Base-by-base conservation (phyloP, 2,888 invertebrate species). In the Eupithecia subumbrata region DNA sequence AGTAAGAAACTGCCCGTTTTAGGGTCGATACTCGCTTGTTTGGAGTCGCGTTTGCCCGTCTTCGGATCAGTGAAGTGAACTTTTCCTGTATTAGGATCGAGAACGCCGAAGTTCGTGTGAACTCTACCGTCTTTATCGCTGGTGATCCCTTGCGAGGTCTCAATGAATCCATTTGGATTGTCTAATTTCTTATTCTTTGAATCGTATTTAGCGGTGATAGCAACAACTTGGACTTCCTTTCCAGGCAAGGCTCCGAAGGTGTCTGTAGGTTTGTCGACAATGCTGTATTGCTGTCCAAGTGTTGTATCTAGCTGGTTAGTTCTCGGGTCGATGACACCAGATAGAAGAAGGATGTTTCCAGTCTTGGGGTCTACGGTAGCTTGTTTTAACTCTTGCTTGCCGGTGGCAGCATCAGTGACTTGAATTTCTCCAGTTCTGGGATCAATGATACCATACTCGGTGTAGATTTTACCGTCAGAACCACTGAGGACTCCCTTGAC, bases 111-210 rank as follows among this genome's bases (percentile, higher is more conserved):
- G 95, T 97, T 90, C 84, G 96, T 84, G 84, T 97, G 96, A 80
- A 97, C 96, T 91, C 96, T 97, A 77, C 96, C 96, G 64, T 97
- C 97, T 90, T 96, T 96, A 80, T 96, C 96, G 82, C 96, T 96
- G 79, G 97, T 96, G 82, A 96, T 94, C 75, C 92, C 92, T 86
- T 92, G 90, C 1, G 94, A 94, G 2, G 91, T 92, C 82, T 95
- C 96, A 48, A 95, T 89, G 69, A 94, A 95, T 30, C 96, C 96
- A 71, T 95, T 95, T 12, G 96, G 95, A 79, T 95, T 92, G 79
- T 96, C 96, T 14, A 96, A 86, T 84, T 95, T 95, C 74, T 96
- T 96, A 64, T 92, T 95, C 86, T 96, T 96, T 0, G 95, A 91
- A 82, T 96, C 96, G 81, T 95, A 96, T 86, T 95, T 96, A 34